Conservation (phyloP, 1,140 invertebrate genomes). For the Drosophila leontia region DNA sequence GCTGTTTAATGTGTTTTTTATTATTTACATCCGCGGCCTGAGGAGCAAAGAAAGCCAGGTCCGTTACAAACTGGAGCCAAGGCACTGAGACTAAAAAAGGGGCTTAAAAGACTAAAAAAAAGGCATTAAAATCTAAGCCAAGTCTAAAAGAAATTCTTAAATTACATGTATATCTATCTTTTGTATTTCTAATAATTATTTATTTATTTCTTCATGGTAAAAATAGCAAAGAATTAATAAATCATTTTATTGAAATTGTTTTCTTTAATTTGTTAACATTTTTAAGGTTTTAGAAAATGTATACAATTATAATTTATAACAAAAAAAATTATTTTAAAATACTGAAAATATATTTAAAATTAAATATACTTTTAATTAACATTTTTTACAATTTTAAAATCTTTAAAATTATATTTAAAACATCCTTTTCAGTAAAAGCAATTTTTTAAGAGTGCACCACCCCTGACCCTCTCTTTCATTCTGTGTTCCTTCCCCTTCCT, state of each 20-base stretch:
- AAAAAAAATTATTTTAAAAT: background rate
- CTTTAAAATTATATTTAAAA: background rate
- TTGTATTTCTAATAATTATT: too few relatives aligned
- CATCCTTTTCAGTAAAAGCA: background rate
- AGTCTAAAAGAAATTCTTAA: background rate
- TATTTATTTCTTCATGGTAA: too few relatives aligned
- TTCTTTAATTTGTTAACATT: too few relatives aligned
- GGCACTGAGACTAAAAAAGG: constrained; percentile 7
- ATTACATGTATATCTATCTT: background rate
- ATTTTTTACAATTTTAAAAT: background rate
- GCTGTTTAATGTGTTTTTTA: constrained; percentile 83
- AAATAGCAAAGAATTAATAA: too few relatives aligned
- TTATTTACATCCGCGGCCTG: constrained; percentile 77
- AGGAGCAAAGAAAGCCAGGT: constrained; percentile 15
- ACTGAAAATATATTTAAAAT: background rate
- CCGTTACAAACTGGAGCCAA: constrained; percentile 11
- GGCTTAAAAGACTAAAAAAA: background rate
- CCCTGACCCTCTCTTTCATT: constrained; percentile 9
- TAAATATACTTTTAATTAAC: background rate
- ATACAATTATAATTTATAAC: background rate
- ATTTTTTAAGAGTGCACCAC: background rate
- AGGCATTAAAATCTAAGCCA: background rate
- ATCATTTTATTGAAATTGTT: too few relatives aligned
- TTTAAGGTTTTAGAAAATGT: too few relatives aligned
- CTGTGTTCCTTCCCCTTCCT: background rate